A percentile compares a stretch with the other conserved stretches of the same genome.
Conservation (phyloP, 2,797 vertebrate species). For the Corythornis leucogaster region DNA sequence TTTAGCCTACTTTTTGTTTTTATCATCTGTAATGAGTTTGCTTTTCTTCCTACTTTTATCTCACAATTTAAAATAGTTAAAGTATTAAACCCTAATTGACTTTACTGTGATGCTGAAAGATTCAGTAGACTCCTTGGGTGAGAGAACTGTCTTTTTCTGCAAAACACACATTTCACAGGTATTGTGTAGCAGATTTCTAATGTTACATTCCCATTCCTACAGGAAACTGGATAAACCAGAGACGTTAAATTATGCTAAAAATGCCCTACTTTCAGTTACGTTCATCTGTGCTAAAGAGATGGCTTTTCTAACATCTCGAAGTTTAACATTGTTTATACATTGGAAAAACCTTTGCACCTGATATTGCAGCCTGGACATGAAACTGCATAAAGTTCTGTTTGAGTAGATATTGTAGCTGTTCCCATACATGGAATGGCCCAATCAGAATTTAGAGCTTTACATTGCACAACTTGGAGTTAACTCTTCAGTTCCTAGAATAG, state of each 20-base stretch:
- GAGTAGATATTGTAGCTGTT: neutral
- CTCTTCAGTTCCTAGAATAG: neutral
- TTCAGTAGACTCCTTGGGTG: neutral
- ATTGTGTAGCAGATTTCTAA: conserved; percentile 38
- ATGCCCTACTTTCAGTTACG: neutral
- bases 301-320: neutral
- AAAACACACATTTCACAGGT: neutral
- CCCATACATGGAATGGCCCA: neutral
- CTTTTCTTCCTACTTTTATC: neutral
- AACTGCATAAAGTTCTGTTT: neutral
- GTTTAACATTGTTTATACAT: neutral
- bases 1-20: neutral
- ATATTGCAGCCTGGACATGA: neutral
- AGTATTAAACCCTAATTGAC: neutral
- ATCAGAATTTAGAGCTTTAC: neutral
- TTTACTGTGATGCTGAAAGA: conserved; percentile 21
- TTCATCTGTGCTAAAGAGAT: neutral
- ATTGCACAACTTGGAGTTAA: neutral
- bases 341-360: neutral
- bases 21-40: neutral
- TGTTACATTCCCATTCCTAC: conserved; percentile 18
- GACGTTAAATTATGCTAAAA: neutral
- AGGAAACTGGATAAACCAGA: conserved; percentile 17
- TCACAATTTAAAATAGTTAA: neutral
- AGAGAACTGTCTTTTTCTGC: neutral